Conservation (phyloP, 2,113 vertebrate species). For the Labrus mixtus region DNA sequence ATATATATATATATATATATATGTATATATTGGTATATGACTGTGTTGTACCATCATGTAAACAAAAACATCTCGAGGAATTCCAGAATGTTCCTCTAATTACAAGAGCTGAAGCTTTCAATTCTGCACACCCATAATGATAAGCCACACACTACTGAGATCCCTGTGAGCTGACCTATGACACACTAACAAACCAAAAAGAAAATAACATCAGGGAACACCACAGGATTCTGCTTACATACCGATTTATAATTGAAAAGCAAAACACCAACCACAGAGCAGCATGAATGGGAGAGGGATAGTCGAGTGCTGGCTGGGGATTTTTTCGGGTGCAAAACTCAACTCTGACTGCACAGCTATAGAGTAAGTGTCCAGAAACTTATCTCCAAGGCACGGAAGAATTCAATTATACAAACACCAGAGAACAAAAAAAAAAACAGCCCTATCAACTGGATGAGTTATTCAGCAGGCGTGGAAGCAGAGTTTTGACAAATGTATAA, state of each 20-base stretch:
- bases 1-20: no score
- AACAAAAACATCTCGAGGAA: conserved; percentile 48
- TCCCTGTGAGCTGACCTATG: conserved; percentile 36
- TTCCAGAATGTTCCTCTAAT: conserved; percentile 53
- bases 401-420: conserved; percentile 3
- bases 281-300: conserved; percentile 16
- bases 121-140: conserved; percentile 55
- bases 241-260: conserved; percentile 28
- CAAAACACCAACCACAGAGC: conserved; percentile 59
- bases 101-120: conserved; percentile 46
- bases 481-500: conserved; percentile 15
- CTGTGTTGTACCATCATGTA: conserved; percentile 7
- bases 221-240: conserved; percentile 58
- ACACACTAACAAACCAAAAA: conserved; percentile 16
- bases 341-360: conserved; percentile 9
- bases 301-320: neutral
- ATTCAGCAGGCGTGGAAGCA: neutral
- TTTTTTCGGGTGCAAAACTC: conserved; percentile 22
- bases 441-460: neutral
- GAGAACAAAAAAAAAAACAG: conserved; percentile 13
- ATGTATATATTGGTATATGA: neutral
- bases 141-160: conserved; percentile 22
- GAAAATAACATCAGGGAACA: neutral
- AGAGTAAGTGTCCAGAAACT: neutral
- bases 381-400: conserved; percentile 2